phyloP scores from a whole-genome alignment of 2,797 vertebrate species.

The Tokudaia tokunoshimensis region DNA sequence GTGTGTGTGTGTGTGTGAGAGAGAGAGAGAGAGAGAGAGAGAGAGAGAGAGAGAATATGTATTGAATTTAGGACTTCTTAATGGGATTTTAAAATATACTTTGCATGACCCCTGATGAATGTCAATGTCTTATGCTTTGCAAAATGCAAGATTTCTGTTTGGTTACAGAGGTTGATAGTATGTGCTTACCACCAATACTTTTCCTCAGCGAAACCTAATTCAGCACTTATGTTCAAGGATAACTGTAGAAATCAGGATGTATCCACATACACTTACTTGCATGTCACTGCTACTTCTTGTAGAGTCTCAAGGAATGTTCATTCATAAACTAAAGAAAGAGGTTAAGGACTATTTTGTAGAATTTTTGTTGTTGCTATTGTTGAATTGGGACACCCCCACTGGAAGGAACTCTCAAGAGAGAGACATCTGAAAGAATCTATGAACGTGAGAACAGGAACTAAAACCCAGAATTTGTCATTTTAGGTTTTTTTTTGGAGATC shows the following conservation, averaged over 20 bases:
- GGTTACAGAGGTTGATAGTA: not conserved
- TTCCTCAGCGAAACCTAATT: slow-evolving; percentile 37
- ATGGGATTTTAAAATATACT: slow-evolving; percentile 34
- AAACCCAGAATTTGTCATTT: slow-evolving; percentile 19
- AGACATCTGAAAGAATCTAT: not conserved
- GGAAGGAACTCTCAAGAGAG: slow-evolving; percentile 24
- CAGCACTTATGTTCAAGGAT: not conserved
- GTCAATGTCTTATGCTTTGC: slow-evolving; percentile 32
- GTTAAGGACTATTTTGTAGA: not conserved
- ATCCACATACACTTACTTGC: slow-evolving; percentile 46
- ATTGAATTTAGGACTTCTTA: slow-evolving; percentile 38
- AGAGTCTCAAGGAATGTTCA: slow-evolving; percentile 12
- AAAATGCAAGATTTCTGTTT: slow-evolving; percentile 22
- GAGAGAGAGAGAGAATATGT: no score
- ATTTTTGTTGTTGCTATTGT: not conserved
- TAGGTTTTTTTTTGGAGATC: slow-evolving; percentile 20
- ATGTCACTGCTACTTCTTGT: slow-evolving; percentile 20
- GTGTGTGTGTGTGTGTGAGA: not conserved
- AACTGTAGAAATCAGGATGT: slow-evolving; percentile 41
- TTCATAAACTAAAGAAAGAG: slow-evolving; percentile 35
- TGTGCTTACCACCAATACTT: not conserved
- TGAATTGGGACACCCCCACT: not conserved
- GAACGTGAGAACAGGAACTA: slow-evolving; percentile 6
- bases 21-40: no score
- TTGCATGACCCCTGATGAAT: slow-evolving; percentile 1